Evolutionary conservation across 92 coral and sea anemone genomes (phyloP).

Genomic region (Epizoanthus stellaris): DNA sequence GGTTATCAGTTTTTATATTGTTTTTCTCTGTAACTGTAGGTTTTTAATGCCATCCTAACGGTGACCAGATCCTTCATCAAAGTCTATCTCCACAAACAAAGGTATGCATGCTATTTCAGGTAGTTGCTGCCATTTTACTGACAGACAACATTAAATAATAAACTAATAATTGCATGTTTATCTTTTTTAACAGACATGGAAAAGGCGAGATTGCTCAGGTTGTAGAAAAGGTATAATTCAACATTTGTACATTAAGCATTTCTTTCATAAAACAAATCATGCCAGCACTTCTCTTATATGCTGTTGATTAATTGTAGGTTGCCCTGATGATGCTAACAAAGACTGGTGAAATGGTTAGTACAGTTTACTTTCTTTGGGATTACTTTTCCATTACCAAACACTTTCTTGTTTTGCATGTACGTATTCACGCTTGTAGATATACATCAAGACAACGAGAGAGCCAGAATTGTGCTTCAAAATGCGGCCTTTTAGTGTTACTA

Average conservation of each 20-base stretch:
- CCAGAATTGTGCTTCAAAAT: too few species aligned
- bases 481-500: too few species aligned
- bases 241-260: background rate
- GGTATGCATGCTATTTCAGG: conserved; percentile 27
- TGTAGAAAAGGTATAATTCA: conserved; percentile 77
- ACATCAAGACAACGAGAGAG: too few species aligned
- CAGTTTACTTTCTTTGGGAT: background rate
- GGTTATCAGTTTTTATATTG: background rate
- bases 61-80: conserved; percentile 70
- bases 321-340: conserved; percentile 75
- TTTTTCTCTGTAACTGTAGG: conserved; percentile 50
- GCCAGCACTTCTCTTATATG: background rate
- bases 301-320: conserved; percentile 53
- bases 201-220: conserved; percentile 86
- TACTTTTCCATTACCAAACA: too few species aligned
- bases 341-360: conserved; percentile 91
- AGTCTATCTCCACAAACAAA: conserved; percentile 80
- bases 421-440: too few species aligned
- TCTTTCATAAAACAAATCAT: conserved; percentile 4
- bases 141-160: background rate
- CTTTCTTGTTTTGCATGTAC: too few species aligned
- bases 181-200: conserved; percentile 59
- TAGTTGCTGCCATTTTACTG: background rate
- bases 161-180: background rate
- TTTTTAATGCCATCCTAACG: conserved; percentile 74